Evolutionary conservation across 2,113 vertebrate genomes (phyloP).

Genomic region (Falcunculus frontatus): DNA sequence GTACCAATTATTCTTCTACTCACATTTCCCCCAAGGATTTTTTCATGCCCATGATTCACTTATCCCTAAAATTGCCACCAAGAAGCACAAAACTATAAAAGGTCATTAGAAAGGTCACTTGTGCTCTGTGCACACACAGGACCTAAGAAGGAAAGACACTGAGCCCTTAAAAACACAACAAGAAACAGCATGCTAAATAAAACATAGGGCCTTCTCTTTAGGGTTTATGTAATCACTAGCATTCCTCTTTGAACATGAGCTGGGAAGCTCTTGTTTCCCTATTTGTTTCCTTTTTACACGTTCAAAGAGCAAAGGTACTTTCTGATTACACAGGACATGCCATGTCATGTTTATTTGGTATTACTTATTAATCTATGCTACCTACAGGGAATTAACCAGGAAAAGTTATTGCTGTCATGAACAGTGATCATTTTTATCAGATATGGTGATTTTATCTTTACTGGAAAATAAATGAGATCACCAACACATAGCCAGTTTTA

Average conservation of each 20-base stretch:
- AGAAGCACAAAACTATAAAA: not conserved
- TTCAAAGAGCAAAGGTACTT: not conserved
- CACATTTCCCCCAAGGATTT: not conserved
- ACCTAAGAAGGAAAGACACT: not conserved
- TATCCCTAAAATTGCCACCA: not conserved
- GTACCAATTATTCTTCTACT: not conserved
- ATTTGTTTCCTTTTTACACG: not conserved
- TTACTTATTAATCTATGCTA: not conserved
- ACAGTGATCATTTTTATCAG: not conserved
- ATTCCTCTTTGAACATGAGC: not conserved
- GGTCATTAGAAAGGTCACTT: not conserved
- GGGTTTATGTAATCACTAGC: not conserved
- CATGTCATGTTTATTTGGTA: not conserved
- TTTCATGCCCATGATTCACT: not conserved
- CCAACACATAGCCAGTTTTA: not conserved
- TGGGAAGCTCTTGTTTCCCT: not conserved
- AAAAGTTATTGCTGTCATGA: not conserved
- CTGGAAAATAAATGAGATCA: not conserved
- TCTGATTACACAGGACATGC: not conserved
- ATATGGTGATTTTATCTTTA: not conserved
- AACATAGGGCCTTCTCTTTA: not conserved
- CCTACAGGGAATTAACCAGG: not conserved
- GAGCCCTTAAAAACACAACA: not conserved
- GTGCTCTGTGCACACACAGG: fast-evolving
- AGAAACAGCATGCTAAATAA: not conserved